A percentile compares a stretch with the other conserved stretches of the same genome.
These are phyloP conservation scores for Caenorhabditis sp. DNA, from an alignment of 2,888 invertebrate species.

Conservation along the genomic window DNA sequence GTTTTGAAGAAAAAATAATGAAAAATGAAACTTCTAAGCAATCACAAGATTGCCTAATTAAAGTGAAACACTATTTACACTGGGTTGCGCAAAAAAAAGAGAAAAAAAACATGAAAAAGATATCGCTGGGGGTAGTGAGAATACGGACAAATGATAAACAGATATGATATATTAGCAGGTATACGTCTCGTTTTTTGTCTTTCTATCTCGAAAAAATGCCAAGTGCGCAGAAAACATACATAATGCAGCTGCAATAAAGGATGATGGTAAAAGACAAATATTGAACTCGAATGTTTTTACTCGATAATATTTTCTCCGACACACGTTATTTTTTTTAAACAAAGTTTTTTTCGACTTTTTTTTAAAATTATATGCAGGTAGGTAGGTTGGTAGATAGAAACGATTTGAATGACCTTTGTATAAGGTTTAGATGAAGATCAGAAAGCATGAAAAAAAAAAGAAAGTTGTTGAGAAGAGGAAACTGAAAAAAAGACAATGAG, in stretches of 20 bases:
- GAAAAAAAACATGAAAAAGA: neutral
- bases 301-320: too few relatives aligned
- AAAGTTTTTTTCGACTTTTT: neutral
- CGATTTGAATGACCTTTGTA: neutral
- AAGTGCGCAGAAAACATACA: neutral
- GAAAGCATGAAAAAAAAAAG: neutral
- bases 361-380: neutral
- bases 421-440: conserved; percentile 1
- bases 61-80: neutral
- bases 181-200: neutral
- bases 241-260: neutral
- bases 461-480: conserved; percentile 2
- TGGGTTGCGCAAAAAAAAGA: neutral
- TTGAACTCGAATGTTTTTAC: neutral
- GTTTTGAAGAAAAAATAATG: too few relatives aligned
- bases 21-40: too few relatives aligned
- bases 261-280: neutral
- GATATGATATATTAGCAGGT: conserved; percentile 1
- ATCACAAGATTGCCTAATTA: neutral
- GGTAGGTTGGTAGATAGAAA: neutral
- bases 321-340: neutral
- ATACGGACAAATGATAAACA: neutral
- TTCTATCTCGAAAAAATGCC: neutral
- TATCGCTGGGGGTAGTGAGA: neutral
- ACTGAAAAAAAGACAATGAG: conserved; percentile 9